A percentile compares a stretch with the other conserved stretches of the same genome.
These are phyloP conservation scores for Abscondita cerata DNA, from an alignment of 2,888 invertebrate species.

Conservation along the genomic window DNA sequence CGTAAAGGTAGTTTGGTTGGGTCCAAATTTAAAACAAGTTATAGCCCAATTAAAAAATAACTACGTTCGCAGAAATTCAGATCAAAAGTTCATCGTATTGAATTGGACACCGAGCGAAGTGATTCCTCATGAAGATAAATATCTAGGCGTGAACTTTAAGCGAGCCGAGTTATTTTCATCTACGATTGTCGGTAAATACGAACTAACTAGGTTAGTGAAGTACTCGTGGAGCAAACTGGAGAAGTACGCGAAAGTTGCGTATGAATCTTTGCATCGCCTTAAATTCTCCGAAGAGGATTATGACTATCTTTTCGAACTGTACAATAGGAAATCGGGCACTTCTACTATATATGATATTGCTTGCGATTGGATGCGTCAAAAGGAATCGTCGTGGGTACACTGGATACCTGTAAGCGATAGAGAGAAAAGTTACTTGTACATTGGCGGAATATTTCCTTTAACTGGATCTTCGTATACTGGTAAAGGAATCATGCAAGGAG, in stretches of 20 bases:
- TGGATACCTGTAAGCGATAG: constrained; percentile 60
- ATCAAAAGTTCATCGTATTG: constrained; percentile 65
- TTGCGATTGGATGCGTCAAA: constrained; percentile 70
- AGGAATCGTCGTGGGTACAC: constrained; percentile 57
- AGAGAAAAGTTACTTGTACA: constrained; percentile 60
- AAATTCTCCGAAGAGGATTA: constrained; percentile 64
- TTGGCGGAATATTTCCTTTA: constrained; percentile 77
- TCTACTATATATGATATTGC: constrained; percentile 61
- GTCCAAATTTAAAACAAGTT: constrained; percentile 61
- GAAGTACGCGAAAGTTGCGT: constrained; percentile 61
- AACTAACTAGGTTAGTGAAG: constrained; percentile 72
- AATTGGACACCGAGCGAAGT: constrained; percentile 73
- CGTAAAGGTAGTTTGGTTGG: constrained; percentile 75
- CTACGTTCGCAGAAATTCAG: constrained; percentile 43
- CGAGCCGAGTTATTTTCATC: constrained; percentile 62
- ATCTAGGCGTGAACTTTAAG: constrained; percentile 67
- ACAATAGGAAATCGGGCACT: constrained; percentile 42
- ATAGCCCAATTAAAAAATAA: constrained; percentile 54
- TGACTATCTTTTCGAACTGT: constrained; percentile 58
- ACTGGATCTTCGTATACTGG: constrained; percentile 66
- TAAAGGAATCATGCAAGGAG: constrained; percentile 67
- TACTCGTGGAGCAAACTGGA: constrained; percentile 68
- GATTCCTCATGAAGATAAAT: constrained; percentile 61
- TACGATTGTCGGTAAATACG: constrained; percentile 63
- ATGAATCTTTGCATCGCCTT: constrained; percentile 61